Base-by-base conservation (phyloP, 1,140 invertebrate species). In the Augochlora pura region DNA sequence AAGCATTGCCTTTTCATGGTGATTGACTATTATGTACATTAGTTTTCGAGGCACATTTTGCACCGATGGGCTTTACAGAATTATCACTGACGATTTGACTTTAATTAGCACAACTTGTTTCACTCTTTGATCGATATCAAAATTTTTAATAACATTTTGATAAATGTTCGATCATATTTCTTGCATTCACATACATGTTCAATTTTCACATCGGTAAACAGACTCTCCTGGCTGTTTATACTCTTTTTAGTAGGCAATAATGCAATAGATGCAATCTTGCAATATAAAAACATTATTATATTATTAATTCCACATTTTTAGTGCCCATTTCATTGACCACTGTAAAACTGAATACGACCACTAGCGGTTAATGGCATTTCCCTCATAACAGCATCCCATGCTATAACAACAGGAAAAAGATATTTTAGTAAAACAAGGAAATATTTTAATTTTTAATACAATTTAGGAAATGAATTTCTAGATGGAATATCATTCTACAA, bases 281-380 rank as follows among this genome's bases (percentile, higher is more conserved):
- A 59, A 57, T 81, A 85, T 65, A 86, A 84, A 87, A 88, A 81
- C 73, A 75, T 78, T 84, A 72, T 82, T 82, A 64, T 63, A 21
- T 81, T 77, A 72, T 84, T 85, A 68, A 79, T 63, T 52, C 42
- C 38, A 32, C 49, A 23, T 27, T 49, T 25, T 73, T 46, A 71
- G 39, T 64, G 62, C 23, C 86, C 80, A 70, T 89, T 87, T 92
- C 92, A 93, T 88, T 92, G 91, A 83, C 90, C 92, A 87, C 87
- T 92, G 72, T 93, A 93, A 79, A 91, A 93, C 80, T 91, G 90
- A 66, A 92, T 87, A 72, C 90, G 88, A 57, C 91, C 91, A 32
- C 74, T 85, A 39, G 90, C 78, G 57, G 88, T 89, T 39, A 87
- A 85, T 59, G 89, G 90, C 76, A 90, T 92, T 84, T 91, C 91